Evolutionary conservation across 2,113 vertebrate species (phyloP), one percentile per base, ranked within the genome.

Genomic region (Sebastes fasciatus): DNA sequence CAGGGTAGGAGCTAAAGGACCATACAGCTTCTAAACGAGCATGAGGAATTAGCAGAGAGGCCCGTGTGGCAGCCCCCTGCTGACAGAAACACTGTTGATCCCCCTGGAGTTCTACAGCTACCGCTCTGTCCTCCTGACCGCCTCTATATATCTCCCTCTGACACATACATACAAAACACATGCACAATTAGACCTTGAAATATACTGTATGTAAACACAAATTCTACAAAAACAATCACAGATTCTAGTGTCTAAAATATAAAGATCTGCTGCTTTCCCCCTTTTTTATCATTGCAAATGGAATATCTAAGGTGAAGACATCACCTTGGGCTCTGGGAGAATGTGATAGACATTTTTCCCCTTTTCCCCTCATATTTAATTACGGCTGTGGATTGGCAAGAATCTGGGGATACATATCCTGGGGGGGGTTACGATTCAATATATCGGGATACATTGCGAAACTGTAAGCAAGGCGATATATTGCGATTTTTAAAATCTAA

Each of bases 61-160:
- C 89, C 87, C 85, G 78, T 88, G 74, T 88, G 90, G 91, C 90
- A 86, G 74, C 79, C 79, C 87, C 86, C 85, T 79, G 61, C 86
- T 86, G 91, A 84, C 79, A 90, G 71, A 79, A 78, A 55, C 72
- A 75, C 82, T 82, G 86, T 86, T 83, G 75, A 89, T 87, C 79
- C 67, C 14, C 21, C 75, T 49, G 68, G 71, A 87, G 77, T 80
- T 84, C 34, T 34, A 70, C 77, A 87, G 84, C 91, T 86, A 83
- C 82, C 72, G 80, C 86, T 88, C 73, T 49, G 63, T 61, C 64
- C 67, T 80, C 43, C 43, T 34, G 73, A 85, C 81, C 46, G 45
- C 63, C 57, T 60, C 62, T 2, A 54, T 79, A 78, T n/a, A 68
- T 80, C 54, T 86, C 21, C n/a, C 34, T 7, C 60, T 40, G 26